Conservation (phyloP, 1,140 invertebrate species). For the Panagrolaimus sp. region DNA sequence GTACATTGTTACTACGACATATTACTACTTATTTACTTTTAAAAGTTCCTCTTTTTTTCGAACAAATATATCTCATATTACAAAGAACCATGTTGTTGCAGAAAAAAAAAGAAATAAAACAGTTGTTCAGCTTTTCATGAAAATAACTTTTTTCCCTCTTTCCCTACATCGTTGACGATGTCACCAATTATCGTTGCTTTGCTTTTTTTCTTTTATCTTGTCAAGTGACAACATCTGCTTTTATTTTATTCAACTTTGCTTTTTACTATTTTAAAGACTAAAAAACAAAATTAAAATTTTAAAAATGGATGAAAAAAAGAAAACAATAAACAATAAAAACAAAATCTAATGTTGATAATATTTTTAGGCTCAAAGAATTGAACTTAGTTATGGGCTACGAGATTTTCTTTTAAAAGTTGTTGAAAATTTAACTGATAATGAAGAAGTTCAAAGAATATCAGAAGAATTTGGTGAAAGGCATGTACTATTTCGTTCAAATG, state of each 20-base stretch:
- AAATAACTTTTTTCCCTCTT: not conserved
- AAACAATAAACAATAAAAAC: slow-evolving; percentile 12
- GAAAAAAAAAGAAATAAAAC: not conserved
- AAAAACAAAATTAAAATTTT: slow-evolving; percentile 6
- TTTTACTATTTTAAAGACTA: not conserved
- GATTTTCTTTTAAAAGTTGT: slow-evolving; percentile 29
- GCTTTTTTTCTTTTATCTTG: too few relatives aligned
- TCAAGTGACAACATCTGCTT: too few relatives aligned
- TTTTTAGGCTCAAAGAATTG: slow-evolving; percentile 28
- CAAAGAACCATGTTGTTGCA: not conserved
- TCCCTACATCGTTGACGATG: too few relatives aligned
- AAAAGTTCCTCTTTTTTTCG: not conserved
- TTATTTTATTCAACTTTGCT: not conserved
- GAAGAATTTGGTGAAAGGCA: slow-evolving; percentile 40
- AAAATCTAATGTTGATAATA: not conserved
- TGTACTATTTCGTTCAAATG: slow-evolving; percentile 31
- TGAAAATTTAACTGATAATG: slow-evolving; percentile 32
- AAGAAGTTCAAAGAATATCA: slow-evolving; percentile 34
- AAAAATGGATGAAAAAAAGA: not conserved
- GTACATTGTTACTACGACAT: not conserved
- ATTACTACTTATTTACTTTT: not conserved
- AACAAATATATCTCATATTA: not conserved
- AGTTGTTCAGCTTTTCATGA: not conserved
- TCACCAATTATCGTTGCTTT: too few relatives aligned
- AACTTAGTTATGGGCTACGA: slow-evolving; percentile 30